Conservation (phyloP, 2,888 invertebrate species). For the Drosophila cracens region DNA sequence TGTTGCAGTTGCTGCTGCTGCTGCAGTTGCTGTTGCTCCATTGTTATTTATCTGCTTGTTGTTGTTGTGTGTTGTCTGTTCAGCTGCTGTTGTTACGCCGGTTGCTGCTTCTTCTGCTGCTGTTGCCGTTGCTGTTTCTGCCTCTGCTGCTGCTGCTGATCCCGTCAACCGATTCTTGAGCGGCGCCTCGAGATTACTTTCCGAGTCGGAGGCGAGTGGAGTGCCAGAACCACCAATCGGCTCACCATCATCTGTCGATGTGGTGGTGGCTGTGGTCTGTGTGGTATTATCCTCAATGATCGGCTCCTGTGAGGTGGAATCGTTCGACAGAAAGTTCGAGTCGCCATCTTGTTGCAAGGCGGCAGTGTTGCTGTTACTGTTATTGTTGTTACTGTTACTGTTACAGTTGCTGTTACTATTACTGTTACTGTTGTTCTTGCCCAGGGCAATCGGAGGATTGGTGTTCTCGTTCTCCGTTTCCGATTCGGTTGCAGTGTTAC, state of each 20-base stretch:
- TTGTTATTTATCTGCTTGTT: constrained; percentile 50
- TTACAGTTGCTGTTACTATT: constrained; percentile 36
- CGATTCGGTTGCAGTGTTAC: constrained; percentile 78
- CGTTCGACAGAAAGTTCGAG: constrained; percentile 84
- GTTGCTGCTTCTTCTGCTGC: constrained; percentile 4
- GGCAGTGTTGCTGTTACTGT: constrained; percentile 52
- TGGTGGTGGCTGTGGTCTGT: constrained; percentile 86
- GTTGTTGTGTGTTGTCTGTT: constrained; percentile 27
- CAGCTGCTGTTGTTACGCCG: constrained; percentile 5
- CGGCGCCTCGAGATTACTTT: constrained; percentile 92
- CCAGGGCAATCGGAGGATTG: constrained; percentile 74
- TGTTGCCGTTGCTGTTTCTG: constrained; percentile 6
- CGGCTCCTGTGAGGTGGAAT: constrained; percentile 84
- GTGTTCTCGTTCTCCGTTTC: constrained; percentile 80
- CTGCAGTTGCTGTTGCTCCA: constrained; percentile 19
- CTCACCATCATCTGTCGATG: constrained; percentile 78
- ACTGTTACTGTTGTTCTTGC: constrained; percentile 45
- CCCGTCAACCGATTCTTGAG: constrained; percentile 32
- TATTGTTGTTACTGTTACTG: constrained; percentile 44
- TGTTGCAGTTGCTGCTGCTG: constrained; percentile 6
- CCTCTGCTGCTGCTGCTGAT: constrained; percentile 3
- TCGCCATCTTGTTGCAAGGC: constrained; percentile 79
- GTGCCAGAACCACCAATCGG: constrained; percentile 59
- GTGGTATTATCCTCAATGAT: constrained; percentile 85
- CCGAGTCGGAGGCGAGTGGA: constrained; percentile 87